phyloP scores from a whole-genome alignment of 2,113 vertebrate species.

The Odocoileus virginianus region DNA sequence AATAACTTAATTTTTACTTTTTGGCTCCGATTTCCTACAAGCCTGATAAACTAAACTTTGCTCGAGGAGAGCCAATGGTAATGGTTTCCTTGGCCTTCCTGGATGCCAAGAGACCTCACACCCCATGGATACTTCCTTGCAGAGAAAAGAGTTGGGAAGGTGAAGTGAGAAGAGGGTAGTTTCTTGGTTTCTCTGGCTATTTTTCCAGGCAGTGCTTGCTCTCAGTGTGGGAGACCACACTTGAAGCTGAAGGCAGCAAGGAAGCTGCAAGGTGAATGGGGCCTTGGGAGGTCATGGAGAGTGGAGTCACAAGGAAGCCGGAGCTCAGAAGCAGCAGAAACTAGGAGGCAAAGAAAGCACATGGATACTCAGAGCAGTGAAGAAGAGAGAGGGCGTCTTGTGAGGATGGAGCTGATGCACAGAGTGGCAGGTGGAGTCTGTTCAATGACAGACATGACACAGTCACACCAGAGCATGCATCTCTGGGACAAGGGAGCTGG shows the following conservation, averaged over 20 bases:
- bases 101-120: not conserved
- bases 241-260: not conserved
- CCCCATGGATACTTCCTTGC: not conserved
- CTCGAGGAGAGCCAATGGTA: not conserved
- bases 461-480: not conserved
- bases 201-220: not conserved
- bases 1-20: not conserved
- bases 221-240: not conserved
- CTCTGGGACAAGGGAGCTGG: not conserved
- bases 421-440: not conserved
- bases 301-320: not conserved
- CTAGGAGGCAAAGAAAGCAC: accelerated
- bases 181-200: not conserved
- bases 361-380: accelerated
- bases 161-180: too few species aligned
- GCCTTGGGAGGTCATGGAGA: not conserved
- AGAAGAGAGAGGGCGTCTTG: not conserved
- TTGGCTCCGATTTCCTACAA: not conserved
- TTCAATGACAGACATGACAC: not conserved
- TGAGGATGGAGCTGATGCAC: not conserved
- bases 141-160: not conserved
- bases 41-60: not conserved
- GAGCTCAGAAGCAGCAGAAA: not conserved
- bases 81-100: not conserved
- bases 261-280: not conserved